Evolutionary conservation across 2,888 invertebrate species (phyloP), one percentile per base, ranked within the genome.

Genomic region (Leucoptera coffeella): DNA sequence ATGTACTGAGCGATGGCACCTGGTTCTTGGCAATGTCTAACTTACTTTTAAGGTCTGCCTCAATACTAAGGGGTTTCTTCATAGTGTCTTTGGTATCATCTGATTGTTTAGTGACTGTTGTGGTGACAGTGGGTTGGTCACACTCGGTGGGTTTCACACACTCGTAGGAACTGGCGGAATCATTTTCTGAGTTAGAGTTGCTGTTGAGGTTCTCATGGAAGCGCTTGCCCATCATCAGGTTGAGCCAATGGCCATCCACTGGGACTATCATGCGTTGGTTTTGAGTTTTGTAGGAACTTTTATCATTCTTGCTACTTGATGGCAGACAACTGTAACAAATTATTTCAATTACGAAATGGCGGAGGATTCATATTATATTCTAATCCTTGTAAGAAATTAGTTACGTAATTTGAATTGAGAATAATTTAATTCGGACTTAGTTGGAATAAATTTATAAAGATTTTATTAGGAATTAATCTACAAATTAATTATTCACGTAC

Each of bases 111-210:
- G 50, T 45, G 35, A 53, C 50, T 38, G 57, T 54, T 22, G 55
- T 75, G 12, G 81, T 75, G 4, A 81, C 79, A 10, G 80, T 79
- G 21, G 77, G 74, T 25, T 78, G 80, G 39, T 80, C 59, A 31
- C 75, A 45, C 38, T 69, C 67, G 8, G 42, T 49, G 11, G 44
- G 50, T 38, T 67, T 72, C 20, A 47, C 41, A 28, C 60, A 60
- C 39, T 69, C 69, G 33, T 62, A 71, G 38, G 72, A 71, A 53
- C 77, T 75, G 23, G 77, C 74, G 20, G 69, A 64, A 38, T 65
- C 65, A 32, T 72, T 72, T 43, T 72, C 72, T 7, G 69, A 69
- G 40, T 67, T 64, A 2, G 61, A 64, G 34, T 69, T 67, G 2
- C 59, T 67, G 35, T 57, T 64, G 26, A 65, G 52, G 39, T 62